phyloP scores from a whole-genome alignment of 2,888 invertebrate species.

The Vannuccia rotundouncinata region DNA sequence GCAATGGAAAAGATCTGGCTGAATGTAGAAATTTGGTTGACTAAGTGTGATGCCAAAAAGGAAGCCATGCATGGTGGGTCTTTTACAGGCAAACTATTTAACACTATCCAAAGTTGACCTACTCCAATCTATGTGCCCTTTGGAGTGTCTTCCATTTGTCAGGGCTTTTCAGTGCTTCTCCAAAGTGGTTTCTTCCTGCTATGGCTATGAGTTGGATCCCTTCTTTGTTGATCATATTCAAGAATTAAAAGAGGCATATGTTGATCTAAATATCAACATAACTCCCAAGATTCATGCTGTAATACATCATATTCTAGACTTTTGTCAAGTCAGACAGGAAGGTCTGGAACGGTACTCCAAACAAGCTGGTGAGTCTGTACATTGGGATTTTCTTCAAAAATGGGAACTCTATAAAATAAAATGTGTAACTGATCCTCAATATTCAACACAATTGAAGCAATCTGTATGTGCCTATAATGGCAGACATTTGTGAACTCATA shows the following conservation, averaged over 20 bases:
- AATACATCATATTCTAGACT: background rate
- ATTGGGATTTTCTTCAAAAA: background rate
- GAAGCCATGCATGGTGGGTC: slow-evolving; percentile 1
- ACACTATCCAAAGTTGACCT: background rate
- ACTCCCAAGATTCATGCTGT: background rate
- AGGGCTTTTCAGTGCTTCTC: background rate
- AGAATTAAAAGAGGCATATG: background rate
- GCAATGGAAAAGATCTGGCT: slow-evolving; percentile 13
- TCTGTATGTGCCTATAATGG: background rate
- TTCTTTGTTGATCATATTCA: background rate
- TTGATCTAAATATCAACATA: background rate
- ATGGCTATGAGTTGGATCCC: slow-evolving; percentile 11
- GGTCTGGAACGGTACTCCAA: background rate
- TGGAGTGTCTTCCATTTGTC: slow-evolving; percentile 25
- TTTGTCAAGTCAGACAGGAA: background rate
- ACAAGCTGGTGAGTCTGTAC: background rate
- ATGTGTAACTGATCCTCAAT: background rate
- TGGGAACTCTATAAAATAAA: background rate
- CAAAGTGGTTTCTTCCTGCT: slow-evolving; percentile 11
- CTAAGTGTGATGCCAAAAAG: slow-evolving; percentile 15
- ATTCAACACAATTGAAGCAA: background rate
- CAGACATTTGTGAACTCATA: background rate
- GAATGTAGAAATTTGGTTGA: slow-evolving; percentile 19
- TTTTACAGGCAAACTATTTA: slow-evolving; percentile 20
- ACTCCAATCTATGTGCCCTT: slow-evolving; percentile 22